phyloP scores from a whole-genome alignment of 2,113 vertebrate genomes.

The Ramphastos sulfuratus region DNA sequence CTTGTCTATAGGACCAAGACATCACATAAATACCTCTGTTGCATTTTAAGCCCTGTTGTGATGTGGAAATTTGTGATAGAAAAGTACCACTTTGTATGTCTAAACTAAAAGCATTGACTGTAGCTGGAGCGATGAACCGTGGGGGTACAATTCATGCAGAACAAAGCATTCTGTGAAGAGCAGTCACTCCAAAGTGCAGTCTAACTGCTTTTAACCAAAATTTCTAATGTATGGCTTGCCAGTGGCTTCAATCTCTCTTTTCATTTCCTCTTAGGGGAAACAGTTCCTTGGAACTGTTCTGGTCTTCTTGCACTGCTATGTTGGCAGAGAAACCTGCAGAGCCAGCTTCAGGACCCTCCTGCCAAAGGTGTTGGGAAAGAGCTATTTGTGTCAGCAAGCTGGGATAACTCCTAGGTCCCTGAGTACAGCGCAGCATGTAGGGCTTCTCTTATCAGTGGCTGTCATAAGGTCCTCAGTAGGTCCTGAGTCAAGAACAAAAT shows the following conservation, averaged over 20 bases:
- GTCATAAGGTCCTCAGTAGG: not conserved
- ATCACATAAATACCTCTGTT: not conserved
- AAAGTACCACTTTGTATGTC: not conserved
- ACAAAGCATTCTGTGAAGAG: not conserved
- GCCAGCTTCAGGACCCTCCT: not conserved
- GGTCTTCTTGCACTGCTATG: not conserved
- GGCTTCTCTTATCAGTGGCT: not conserved
- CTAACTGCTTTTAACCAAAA: constrained; percentile 34
- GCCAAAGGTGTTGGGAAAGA: constrained; percentile 51
- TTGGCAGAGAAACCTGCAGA: not conserved
- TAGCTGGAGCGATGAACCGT: not conserved
- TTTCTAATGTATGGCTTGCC: constrained; percentile 14
- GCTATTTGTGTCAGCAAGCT: not conserved
- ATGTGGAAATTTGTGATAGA: not conserved
- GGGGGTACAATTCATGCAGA: not conserved
- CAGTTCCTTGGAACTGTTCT: not conserved
- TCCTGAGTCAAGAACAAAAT: not conserved
- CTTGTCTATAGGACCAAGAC: not conserved
- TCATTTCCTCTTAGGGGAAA: constrained; percentile 54
- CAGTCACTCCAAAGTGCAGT: not conserved
- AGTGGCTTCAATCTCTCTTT: constrained; percentile 38
- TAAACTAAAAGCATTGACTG: not conserved
- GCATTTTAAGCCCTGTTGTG: not conserved
- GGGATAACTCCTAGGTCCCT: not conserved
- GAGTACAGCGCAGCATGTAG: not conserved